Evolutionary conservation across 2,888 invertebrate species (phyloP), one percentile per base, ranked within the genome.

Genomic region (Hemithea aestivaria): DNA sequence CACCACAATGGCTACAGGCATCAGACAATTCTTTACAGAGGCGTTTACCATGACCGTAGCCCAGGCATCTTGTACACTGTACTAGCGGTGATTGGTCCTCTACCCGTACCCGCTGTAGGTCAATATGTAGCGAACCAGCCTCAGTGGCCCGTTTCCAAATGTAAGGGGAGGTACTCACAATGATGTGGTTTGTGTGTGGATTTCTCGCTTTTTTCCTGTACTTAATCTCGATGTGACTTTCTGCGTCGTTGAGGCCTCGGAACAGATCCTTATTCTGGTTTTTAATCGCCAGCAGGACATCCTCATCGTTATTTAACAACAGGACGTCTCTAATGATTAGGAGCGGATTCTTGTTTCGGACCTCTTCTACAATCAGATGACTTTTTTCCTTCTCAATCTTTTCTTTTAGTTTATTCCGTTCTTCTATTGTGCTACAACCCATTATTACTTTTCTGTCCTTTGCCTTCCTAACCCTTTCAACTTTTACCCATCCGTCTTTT

Each of bases 11-110:
- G 7, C 26, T 26, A 16, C 27, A 27, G 16, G 1, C 2, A 4
- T n/a, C 16, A 1, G 12, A 12, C 16, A 2, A n/a, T n/a, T 27
- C 27, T 4, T 6, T 12, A 16, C 27, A 27, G 16, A 27, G n/a
- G n/a, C n/a, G n/a, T n/a, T n/a, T n/a, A n/a, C n/a, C n/a, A n/a
- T n/a, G n/a, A n/a, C n/a, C n/a, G 6, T 3, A 16, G 8, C 25
- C 22, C 4, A 25, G 32, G 20, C 32, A 32, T 16, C 16, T 32
- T 6, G 25, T 32, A 25, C 32, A 32, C 10, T 32, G 25, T 1
- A 48, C 38, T 3, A 49, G 31, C 1, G 48, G 51, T 0, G 45
- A 38, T n/a, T 48, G 48, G 26, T 53, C 45, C n/a, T 9, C 25
- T 3, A 46, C 50, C 1, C 6, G 7, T 6, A 31, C 12, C 6